Percentiles rank a stretch among this genome's conserved stretches.
phyloP scores from a whole-genome alignment of 2,797 vertebrate genomes.

The Sylvia borin region DNA sequence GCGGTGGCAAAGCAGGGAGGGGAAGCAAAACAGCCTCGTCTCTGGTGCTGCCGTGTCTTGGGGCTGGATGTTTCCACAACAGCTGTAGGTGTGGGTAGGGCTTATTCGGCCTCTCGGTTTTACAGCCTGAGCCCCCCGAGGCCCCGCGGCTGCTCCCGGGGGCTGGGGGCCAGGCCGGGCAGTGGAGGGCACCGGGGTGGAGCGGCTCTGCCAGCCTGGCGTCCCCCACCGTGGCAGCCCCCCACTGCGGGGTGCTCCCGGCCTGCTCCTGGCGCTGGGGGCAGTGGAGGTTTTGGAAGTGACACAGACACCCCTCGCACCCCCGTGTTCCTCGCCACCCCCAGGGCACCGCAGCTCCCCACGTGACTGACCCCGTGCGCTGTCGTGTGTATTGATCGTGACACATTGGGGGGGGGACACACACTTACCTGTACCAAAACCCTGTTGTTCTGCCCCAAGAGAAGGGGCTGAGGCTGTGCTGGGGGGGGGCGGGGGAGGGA shows the following conservation, averaged over 20 bases:
- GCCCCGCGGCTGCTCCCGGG: not conserved
- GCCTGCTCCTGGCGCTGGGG: not conserved
- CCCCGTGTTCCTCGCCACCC: not conserved
- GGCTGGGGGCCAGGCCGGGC: not conserved
- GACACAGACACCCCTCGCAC: not conserved
- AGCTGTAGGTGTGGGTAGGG: not conserved
- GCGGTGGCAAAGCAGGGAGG: not conserved
- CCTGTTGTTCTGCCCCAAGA: conserved; percentile 2
- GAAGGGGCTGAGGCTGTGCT: conserved; percentile 8
- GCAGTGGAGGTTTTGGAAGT: not conserved
- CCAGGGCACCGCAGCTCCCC: not conserved
- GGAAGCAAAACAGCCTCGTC: not conserved
- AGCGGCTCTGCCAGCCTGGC: not conserved
- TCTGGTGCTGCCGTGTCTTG: not conserved
- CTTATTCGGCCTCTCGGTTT: not conserved
- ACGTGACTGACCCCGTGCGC: not conserved
- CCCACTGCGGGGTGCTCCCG: rapidly evolving
- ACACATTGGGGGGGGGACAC: not conserved
- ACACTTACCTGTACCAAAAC: not conserved
- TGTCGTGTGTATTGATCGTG: not conserved
- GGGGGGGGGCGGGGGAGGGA: not conserved
- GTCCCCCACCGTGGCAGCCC: not conserved
- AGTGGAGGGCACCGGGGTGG: not conserved
- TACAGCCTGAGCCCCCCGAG: not conserved
- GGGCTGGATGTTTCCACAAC: not conserved